Conservation (phyloP, 1,140 invertebrate genomes). For the Nephila pilipes region DNA sequence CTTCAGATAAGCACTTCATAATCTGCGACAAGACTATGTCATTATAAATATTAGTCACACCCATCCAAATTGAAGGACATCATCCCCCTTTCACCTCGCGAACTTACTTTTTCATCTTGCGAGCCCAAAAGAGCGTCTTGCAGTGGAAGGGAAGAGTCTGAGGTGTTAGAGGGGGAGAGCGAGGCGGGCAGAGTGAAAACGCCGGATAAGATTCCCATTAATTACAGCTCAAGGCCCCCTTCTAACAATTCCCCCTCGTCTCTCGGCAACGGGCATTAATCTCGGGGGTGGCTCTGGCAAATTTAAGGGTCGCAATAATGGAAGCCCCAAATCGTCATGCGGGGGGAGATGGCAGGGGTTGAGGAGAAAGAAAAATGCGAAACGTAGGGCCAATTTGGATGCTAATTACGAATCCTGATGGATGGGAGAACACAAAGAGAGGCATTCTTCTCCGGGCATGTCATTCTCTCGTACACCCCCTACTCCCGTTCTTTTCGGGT, state of each 20-base stretch:
- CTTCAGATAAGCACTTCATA: neutral
- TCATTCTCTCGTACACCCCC: neutral
- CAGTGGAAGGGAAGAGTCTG: neutral
- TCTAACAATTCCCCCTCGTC: neutral
- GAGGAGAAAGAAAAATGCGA: conserved; percentile 52
- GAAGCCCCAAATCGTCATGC: conserved; percentile 60
- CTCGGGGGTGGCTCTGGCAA: conserved; percentile 40
- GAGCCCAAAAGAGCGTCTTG: neutral
- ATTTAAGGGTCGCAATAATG: conserved; percentile 59
- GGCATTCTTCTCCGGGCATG: conserved; percentile 36
- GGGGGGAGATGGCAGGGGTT: neutral
- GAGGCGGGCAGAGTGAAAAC: neutral
- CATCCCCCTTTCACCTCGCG: neutral
- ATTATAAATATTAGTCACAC: conserved; percentile 28
- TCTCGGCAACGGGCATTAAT: conserved; percentile 56
- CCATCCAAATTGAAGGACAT: neutral
- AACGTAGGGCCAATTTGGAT: conserved; percentile 56
- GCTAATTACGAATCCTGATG: conserved; percentile 49
- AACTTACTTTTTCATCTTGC: neutral
- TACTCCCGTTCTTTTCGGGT: neutral
- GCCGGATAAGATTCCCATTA: conserved; percentile 48
- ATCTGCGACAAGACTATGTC: neutral
- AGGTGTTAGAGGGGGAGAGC: neutral
- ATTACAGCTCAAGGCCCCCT: conserved; percentile 8
- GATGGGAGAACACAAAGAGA: conserved; percentile 47